Evolutionary conservation across 2,888 invertebrate species (phyloP).

Genomic region (Stenodema calcarata): DNA sequence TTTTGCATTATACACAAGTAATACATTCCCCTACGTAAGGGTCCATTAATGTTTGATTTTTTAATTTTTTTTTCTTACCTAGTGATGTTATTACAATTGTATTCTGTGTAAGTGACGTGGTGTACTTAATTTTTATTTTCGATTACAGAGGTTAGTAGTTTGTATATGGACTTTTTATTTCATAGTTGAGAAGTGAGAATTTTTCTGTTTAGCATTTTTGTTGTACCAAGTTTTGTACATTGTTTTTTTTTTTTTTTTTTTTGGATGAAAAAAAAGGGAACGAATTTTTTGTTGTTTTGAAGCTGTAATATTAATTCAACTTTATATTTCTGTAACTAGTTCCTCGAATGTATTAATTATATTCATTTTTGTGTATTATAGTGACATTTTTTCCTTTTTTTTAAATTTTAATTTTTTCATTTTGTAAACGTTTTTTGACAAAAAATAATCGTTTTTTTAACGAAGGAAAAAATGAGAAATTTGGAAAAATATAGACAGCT

Average conservation of each 20-base stretch:
- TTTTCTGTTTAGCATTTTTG: conserved; percentile 5
- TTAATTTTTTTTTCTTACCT: neutral
- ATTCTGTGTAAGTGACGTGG: conserved; percentile 16
- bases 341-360: conserved; percentile 29
- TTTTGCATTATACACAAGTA: conserved; percentile 39
- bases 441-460: neutral
- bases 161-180: conserved; percentile 26
- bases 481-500: neutral
- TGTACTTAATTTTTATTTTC: conserved; percentile 37
- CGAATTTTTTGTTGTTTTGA: neutral
- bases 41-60: conserved; percentile 15
- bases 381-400: conserved; percentile 1
- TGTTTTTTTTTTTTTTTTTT: neutral
- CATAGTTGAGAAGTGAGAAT: conserved; percentile 1
- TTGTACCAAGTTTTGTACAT: conserved; percentile 9
- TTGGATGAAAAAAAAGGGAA: neutral
- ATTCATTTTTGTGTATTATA: conserved; percentile 30
- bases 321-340: conserved; percentile 30
- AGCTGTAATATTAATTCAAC: neutral
- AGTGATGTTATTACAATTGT: neutral
- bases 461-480: neutral
- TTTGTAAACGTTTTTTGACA: neutral
- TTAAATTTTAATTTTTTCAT: conserved; percentile 1
- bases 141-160: conserved; percentile 32
- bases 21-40: conserved; percentile 35